Base-by-base conservation (phyloP, 2,113 vertebrate species). In the Oceanodroma tethys region DNA sequence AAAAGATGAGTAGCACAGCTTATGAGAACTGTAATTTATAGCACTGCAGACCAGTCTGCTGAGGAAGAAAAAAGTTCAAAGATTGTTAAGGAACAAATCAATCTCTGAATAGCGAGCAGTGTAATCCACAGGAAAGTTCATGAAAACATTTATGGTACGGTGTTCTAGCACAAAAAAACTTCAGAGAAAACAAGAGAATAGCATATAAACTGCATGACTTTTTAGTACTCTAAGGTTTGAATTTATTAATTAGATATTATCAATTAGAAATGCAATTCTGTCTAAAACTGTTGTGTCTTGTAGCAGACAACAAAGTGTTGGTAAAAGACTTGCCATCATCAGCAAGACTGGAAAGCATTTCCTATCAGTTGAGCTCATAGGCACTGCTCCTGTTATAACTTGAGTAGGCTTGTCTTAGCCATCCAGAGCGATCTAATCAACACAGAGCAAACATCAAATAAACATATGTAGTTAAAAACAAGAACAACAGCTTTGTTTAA, bases 381-480 rank as follows among this genome's bases (percentile, higher is more conserved):
- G 88, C 25, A 48, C 78, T 78, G 36, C 87, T 89, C 23, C 52
- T 93, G 40, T 84, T 74, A n/a, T 5, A 75, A 66, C 93, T 1
- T 80, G 92, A 93, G 73, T 18, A 81, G 84, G 62, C 95, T 67
- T 94, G 93, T 70, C 36, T 71, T 38, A 81, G 48, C 43, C 43
- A 60, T 36, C 92, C 80, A 76, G 71, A 90, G 62, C 96, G 95
- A 97, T 91, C 20, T 95, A 86, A 91, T 79, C 95, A 95, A 66
- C 78, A 79, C 32, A 40, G 9, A 90, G 34, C 32, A 93, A 92
- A 96, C 88, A 95, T 45, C 73, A 65, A 93, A 95, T 62, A 81
- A 48, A 93, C 86, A 86, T 8, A 40, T 81, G 79, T 80, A 88
- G 70, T 79, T 72, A 68, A 79, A 94, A 97, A 40, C 66, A 92